These are phyloP conservation scores for Cheilosia scutellata DNA, from an alignment of 2,888 invertebrate species.

Conservation along the genomic window DNA sequence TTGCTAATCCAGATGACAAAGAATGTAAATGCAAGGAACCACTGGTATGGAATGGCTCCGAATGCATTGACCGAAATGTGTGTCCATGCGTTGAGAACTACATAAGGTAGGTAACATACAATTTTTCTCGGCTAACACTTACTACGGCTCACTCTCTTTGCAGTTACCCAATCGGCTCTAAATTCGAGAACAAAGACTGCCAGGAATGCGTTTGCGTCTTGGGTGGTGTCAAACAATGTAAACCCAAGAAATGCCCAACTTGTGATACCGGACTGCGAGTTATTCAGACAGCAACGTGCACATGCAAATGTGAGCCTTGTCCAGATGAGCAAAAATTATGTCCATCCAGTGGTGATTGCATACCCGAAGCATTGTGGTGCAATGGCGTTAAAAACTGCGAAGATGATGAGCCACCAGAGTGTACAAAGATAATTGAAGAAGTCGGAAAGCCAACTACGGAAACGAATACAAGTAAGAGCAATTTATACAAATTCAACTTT, in stretches of 20 bases:
- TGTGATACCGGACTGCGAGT: slow-evolving; percentile 87
- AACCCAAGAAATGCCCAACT: slow-evolving; percentile 88
- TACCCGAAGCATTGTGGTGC: slow-evolving; percentile 90
- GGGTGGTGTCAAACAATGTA: slow-evolving; percentile 89
- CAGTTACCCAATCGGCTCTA: slow-evolving; percentile 90
- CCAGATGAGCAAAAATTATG: slow-evolving; percentile 88
- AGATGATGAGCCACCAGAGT: slow-evolving; percentile 90
- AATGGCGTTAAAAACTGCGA: slow-evolving; percentile 92
- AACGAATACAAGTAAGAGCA: slow-evolving; percentile 61
- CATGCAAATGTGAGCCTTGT: slow-evolving; percentile 90
- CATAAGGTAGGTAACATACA: slow-evolving; percentile 84
- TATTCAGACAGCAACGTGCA: slow-evolving; percentile 87
- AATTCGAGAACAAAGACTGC: slow-evolving; percentile 90
- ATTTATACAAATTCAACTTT: not conserved
- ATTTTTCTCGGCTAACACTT: slow-evolving; percentile 4
- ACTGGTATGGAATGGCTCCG: slow-evolving; percentile 90
- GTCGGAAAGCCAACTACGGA: slow-evolving; percentile 72
- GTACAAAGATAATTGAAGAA: slow-evolving; percentile 80
- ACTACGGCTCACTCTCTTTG: not conserved
- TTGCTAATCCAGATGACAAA: slow-evolving; percentile 53
- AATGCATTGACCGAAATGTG: slow-evolving; percentile 89
- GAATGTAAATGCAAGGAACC: slow-evolving; percentile 86
- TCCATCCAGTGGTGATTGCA: slow-evolving; percentile 90
- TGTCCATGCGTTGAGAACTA: slow-evolving; percentile 92
- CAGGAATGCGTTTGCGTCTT: slow-evolving; percentile 91